Evolutionary conservation across 2,113 vertebrate genomes (phyloP).

Genomic region (Dasyurus viverrinus): DNA sequence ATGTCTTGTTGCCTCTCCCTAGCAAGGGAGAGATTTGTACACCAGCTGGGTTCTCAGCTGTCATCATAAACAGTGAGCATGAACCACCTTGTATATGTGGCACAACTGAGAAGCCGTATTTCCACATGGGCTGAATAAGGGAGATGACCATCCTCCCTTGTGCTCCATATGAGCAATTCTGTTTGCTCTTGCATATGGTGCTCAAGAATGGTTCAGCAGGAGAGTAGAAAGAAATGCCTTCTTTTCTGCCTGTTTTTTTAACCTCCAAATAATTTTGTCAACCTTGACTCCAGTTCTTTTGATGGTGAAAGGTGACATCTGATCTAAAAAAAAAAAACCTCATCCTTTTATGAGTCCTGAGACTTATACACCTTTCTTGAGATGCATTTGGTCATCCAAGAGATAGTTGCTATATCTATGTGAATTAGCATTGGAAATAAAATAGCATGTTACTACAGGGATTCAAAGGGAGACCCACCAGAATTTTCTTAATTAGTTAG

Average conservation of each 20-base stretch:
- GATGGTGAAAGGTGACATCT: not conserved
- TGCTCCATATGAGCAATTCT: conserved; percentile 72
- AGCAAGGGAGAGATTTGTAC: conserved; percentile 64
- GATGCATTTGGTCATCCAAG: not conserved
- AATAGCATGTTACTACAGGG: not conserved
- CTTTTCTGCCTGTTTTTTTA: not conserved
- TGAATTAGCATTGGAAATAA: not conserved
- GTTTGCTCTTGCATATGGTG: conserved; percentile 73
- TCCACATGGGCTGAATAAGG: conserved; percentile 59
- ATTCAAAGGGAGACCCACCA: not conserved
- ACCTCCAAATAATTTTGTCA: not conserved
- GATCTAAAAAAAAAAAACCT: not conserved
- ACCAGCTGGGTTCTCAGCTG: conserved; percentile 76
- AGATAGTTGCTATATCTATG: not conserved
- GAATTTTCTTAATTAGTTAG: not conserved
- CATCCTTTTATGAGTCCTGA: not conserved
- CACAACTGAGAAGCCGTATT: conserved; percentile 71
- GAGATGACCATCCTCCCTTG: conserved; percentile 65
- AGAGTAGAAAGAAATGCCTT: not conserved
- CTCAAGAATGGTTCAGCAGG: conserved; percentile 64
- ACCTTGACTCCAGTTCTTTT: not conserved
- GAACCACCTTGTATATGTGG: conserved; percentile 66
- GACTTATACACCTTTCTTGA: not conserved
- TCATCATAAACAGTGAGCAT: conserved; percentile 63
- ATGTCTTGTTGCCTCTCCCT: conserved; percentile 48